A percentile compares a stretch with the other conserved stretches of the same genome.
Evolutionary conservation across 2,113 vertebrate species (phyloP).

Genomic region (Ophthalmolycus amberensis): DNA sequence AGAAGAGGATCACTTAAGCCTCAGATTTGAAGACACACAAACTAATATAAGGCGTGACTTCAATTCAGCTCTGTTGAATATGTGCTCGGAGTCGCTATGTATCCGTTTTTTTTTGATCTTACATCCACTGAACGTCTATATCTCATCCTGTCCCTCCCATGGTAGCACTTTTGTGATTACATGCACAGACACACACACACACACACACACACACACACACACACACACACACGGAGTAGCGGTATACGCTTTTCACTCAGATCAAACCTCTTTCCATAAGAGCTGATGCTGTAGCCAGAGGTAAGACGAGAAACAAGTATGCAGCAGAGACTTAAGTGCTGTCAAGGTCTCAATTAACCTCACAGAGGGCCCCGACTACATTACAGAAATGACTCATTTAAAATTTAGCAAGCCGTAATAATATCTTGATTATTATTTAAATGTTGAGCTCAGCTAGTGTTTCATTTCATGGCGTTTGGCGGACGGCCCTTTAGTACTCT

Average conservation of each 20-base stretch:
- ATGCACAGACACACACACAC: neutral
- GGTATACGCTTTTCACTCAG: constrained; percentile 30
- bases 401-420: constrained; percentile 48
- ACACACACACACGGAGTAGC: neutral
- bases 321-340: constrained; percentile 56
- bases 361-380: constrained; percentile 43
- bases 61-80: constrained; percentile 45
- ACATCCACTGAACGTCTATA: constrained; percentile 20
- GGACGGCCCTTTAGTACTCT: neutral
- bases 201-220: constrained; percentile 6
- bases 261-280: constrained; percentile 58
- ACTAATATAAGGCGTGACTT: constrained; percentile 29
- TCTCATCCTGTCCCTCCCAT: constrained; percentile 32
- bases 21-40: constrained; percentile 24
- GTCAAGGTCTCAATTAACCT: constrained; percentile 75
- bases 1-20: constrained; percentile 22
- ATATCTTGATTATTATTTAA: constrained; percentile 57
- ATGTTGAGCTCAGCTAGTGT: constrained; percentile 33
- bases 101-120: constrained; percentile 17
- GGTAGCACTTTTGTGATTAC: constrained; percentile 36
- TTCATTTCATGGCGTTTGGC: constrained; percentile 22
- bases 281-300: constrained; percentile 42
- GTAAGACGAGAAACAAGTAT: constrained; percentile 50
- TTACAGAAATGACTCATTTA: constrained; percentile 59
- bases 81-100: constrained; percentile 20